A percentile compares a stretch with the other conserved stretches of the same genome.
Conservation (phyloP, 2,113 vertebrate species). For the Corythoichthys intestinalis region DNA sequence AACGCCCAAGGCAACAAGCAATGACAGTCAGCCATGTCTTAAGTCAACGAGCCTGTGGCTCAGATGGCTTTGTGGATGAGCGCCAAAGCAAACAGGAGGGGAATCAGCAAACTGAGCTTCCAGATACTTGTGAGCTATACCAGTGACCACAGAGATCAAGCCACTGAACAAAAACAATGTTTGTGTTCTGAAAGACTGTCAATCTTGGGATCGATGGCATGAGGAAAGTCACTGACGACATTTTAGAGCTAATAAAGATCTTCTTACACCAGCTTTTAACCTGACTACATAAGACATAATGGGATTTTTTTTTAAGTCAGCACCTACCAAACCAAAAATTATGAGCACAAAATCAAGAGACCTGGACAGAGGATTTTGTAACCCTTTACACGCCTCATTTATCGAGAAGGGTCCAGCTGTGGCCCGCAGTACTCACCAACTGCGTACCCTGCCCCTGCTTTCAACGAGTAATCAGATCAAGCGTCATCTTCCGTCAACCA, state of each 20-base stretch:
- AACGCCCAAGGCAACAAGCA: conserved; percentile 32
- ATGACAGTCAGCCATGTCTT: conserved; percentile 32
- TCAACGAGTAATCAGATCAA: too few relatives aligned
- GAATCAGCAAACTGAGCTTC: conserved; percentile 21
- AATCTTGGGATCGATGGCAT: neutral
- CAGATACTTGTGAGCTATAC: neutral
- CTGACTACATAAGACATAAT: too few relatives aligned
- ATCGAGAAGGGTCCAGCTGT: too few relatives aligned
- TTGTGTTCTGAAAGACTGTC: neutral
- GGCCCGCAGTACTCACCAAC: too few relatives aligned
- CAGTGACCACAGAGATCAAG: neutral
- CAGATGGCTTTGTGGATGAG: conserved; percentile 45
- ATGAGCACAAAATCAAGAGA: too few relatives aligned
- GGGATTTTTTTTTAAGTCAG: too few relatives aligned
- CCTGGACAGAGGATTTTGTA: too few relatives aligned
- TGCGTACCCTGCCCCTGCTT: too few relatives aligned
- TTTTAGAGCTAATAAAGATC: neutral
- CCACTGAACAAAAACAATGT: neutral
- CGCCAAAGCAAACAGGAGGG: conserved; percentile 46
- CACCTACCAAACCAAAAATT: too few relatives aligned
- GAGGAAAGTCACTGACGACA: neutral
- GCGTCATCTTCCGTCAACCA: too few relatives aligned
- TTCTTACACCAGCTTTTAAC: too few relatives aligned
- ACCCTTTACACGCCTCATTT: too few relatives aligned
- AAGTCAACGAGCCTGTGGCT: conserved; percentile 47